These are phyloP conservation scores for Timema podura DNA, from an alignment of 2,888 invertebrate genomes.

Conservation along the genomic window DNA sequence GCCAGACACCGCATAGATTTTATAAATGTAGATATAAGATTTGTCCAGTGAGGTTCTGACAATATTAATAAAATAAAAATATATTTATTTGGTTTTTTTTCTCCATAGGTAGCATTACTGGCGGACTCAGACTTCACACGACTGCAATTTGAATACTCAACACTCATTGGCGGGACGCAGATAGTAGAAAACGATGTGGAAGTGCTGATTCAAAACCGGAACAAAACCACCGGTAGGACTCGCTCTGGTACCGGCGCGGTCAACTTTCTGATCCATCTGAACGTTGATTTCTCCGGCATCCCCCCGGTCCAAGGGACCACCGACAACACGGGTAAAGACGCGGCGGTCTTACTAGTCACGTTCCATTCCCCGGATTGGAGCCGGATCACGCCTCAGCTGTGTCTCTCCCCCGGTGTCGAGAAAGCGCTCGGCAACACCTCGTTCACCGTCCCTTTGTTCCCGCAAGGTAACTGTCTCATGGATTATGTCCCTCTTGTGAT, in stretches of 20 bases:
- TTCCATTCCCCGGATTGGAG: slow-evolving; percentile 53
- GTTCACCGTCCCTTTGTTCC: slow-evolving; percentile 47
- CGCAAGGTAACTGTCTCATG: slow-evolving; percentile 42
- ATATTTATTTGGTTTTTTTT: not conserved
- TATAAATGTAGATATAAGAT: no score
- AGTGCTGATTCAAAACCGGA: slow-evolving; percentile 50
- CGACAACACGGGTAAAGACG: slow-evolving; percentile 47
- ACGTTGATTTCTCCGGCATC: slow-evolving; percentile 58
- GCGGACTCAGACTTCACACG: slow-evolving; percentile 47
- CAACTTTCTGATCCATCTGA: slow-evolving; percentile 61
- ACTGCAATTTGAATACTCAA: slow-evolving; percentile 60
- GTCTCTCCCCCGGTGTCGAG: slow-evolving; percentile 51
- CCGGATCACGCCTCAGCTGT: slow-evolving; percentile 46
- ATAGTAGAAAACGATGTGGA: slow-evolving; percentile 59
- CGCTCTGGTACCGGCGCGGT: slow-evolving; percentile 50
- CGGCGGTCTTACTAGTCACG: slow-evolving; percentile 54
- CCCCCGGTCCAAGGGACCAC: slow-evolving; percentile 55
- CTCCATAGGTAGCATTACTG: slow-evolving; percentile 34
- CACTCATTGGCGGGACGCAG: slow-evolving; percentile 53
- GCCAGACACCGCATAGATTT: no score
- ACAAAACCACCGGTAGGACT: slow-evolving; percentile 19
- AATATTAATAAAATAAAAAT: no score
- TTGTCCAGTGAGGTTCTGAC: no score
- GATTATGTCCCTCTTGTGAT: slow-evolving; percentile 44
- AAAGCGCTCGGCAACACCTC: slow-evolving; percentile 46